phyloP scores from a whole-genome alignment of 1,140 invertebrate genomes.

The Thaumatotibia leucotreta region DNA sequence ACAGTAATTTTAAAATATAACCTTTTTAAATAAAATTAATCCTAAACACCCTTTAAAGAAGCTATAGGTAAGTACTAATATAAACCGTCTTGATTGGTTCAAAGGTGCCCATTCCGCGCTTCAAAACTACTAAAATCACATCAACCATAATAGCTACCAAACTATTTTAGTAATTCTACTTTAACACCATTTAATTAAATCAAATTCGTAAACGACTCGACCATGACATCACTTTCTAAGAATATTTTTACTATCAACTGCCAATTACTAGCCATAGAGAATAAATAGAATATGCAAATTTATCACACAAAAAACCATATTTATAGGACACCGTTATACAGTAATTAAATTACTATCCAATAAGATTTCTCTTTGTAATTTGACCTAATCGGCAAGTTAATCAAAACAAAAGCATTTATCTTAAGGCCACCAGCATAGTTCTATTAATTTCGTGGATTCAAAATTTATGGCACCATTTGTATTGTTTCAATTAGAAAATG shows the following conservation, averaged over 20 bases:
- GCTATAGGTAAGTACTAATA: no score
- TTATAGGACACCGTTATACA: slow-evolving; percentile 8
- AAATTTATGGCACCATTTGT: slow-evolving; percentile 57
- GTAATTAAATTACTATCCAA: slow-evolving; percentile 3
- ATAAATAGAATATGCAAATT: slow-evolving; percentile 13
- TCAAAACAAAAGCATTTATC: slow-evolving; percentile 46
- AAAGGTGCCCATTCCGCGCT: no score
- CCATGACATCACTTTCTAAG: not conserved
- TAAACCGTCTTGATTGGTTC: no score
- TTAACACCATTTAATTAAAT: not conserved
- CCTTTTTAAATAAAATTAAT: no score
- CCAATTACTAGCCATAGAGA: slow-evolving; percentile 1
- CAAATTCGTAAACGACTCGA: not conserved
- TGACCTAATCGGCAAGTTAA: slow-evolving; percentile 9
- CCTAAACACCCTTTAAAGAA: no score
- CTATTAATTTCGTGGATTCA: slow-evolving; percentile 44
- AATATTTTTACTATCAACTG: not conserved
- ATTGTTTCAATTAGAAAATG: slow-evolving; percentile 72
- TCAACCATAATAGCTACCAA: not conserved
- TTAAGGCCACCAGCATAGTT: slow-evolving; percentile 55
- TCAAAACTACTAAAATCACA: no score
- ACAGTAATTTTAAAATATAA: no score
- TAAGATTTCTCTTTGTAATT: slow-evolving; percentile 12
- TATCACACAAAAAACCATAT: not conserved
- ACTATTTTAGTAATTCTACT: not conserved